These are phyloP conservation scores for Drosophila mauritiana DNA, from an alignment of 1,140 invertebrate species.

Conservation along the genomic window DNA sequence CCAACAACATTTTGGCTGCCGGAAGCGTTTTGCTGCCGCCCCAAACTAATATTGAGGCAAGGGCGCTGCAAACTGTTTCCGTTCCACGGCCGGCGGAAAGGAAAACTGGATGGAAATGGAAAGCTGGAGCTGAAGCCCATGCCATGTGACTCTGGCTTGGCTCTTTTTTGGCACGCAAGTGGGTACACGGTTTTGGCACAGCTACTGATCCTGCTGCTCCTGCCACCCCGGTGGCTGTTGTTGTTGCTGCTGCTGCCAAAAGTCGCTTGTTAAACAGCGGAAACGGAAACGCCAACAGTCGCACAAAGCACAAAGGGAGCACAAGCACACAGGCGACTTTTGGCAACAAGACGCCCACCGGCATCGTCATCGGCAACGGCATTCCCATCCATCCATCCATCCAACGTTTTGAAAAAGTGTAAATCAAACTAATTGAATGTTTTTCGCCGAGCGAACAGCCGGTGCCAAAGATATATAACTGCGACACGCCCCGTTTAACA, in stretches of 20 bases:
- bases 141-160: background rate
- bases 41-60: constrained; percentile 78
- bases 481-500: constrained; percentile 46
- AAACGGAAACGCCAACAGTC: constrained; percentile 80
- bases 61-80: constrained; percentile 63
- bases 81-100: constrained; percentile 24
- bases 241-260: constrained; percentile 60
- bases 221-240: constrained; percentile 2
- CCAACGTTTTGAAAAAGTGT: constrained; percentile 54
- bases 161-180: constrained; percentile 72
- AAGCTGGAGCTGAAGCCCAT: constrained; percentile 9
- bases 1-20: constrained; percentile 71
- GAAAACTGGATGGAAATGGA: constrained; percentile 7
- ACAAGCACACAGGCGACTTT: constrained; percentile 11
- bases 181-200: constrained; percentile 73
- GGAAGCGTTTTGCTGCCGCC: constrained; percentile 75
- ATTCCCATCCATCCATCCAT: constrained; percentile 11
- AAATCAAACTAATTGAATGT: constrained; percentile 82
- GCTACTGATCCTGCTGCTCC: constrained; percentile 17
- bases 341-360: constrained; percentile 22
- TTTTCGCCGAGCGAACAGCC: constrained; percentile 70
- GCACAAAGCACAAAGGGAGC: constrained; percentile 75
- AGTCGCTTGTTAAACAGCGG: constrained; percentile 80
- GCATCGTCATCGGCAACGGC: constrained; percentile 8
- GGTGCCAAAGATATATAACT: constrained; percentile 59